Conservation (phyloP, 1,140 invertebrate genomes). For the Protaetia brevitarsis region DNA sequence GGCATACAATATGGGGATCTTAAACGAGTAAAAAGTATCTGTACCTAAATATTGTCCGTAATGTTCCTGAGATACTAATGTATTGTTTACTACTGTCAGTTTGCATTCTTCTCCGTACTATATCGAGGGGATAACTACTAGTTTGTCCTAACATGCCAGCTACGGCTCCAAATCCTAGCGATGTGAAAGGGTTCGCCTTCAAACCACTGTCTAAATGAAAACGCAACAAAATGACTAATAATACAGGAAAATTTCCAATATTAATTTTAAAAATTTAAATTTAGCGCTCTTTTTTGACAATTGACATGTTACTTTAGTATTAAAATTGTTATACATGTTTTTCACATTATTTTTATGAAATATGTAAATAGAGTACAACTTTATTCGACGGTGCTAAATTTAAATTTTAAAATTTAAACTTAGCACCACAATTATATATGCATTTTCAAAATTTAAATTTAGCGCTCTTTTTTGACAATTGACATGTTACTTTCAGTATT, state of each 20-base stretch:
- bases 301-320: too few species aligned
- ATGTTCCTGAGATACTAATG: slow-evolving; percentile 59
- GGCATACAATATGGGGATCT: slow-evolving; percentile 1
- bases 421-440: too few species aligned
- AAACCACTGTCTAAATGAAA: slow-evolving; percentile 34
- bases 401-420: too few species aligned
- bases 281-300: not conserved
- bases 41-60: slow-evolving; percentile 62
- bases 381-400: too few species aligned
- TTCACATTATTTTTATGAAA: too few species aligned
- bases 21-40: not conserved
- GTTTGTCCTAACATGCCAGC: slow-evolving; percentile 94
- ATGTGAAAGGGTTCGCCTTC: slow-evolving; percentile 56
- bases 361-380: too few species aligned
- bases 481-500: too few species aligned
- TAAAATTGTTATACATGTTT: too few species aligned
- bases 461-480: too few species aligned
- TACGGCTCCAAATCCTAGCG: slow-evolving; percentile 81
- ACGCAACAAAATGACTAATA: too few species aligned
- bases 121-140: slow-evolving; percentile 92
- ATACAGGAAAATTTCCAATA: slow-evolving; percentile 36
- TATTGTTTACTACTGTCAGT: slow-evolving; percentile 64
- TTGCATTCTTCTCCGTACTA: slow-evolving; percentile 84
- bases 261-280: not conserved
- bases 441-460: too few species aligned